phyloP scores from a whole-genome alignment of 2,888 invertebrate species.

The Barypeithes pellucidus region DNA sequence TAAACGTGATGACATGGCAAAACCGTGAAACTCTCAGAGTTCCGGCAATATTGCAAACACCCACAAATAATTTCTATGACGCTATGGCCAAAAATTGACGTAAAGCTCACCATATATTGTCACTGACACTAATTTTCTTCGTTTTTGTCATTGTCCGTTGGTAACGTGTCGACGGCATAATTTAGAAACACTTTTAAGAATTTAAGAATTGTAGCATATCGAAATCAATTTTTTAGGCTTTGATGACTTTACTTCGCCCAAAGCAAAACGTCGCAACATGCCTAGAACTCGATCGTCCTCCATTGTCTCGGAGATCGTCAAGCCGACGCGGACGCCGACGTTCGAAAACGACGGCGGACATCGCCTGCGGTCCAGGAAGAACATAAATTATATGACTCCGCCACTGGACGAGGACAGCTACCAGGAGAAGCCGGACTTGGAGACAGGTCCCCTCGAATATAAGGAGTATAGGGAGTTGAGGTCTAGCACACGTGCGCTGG shows the following conservation, averaged over 20 bases:
- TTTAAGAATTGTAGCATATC: not conserved
- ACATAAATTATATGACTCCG: slow-evolving; percentile 67
- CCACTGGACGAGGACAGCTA: slow-evolving; percentile 68
- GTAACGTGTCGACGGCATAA: no score
- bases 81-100: no score
- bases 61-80: no score
- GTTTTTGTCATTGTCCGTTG: no score
- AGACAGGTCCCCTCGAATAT: slow-evolving; percentile 53
- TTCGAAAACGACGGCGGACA: slow-evolving; percentile 60
- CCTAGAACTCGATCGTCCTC: slow-evolving; percentile 55
- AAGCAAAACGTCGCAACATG: slow-evolving; percentile 55
- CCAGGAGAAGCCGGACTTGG: slow-evolving; percentile 63
- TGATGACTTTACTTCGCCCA: slow-evolving; percentile 58
- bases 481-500: slow-evolving; percentile 64
- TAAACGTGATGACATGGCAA: no score
- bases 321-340: slow-evolving; percentile 3
- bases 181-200: no score
- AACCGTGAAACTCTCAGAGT: no score
- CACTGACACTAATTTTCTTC: no score
- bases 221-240: slow-evolving; percentile 41
- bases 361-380: slow-evolving; percentile 68
- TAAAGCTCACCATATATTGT: no score
- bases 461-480: slow-evolving; percentile 65
- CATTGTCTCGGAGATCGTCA: slow-evolving; percentile 51
- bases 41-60: no score